Base-by-base conservation (phyloP, 1,140 invertebrate species). In the Anastrepha obliqua region DNA sequence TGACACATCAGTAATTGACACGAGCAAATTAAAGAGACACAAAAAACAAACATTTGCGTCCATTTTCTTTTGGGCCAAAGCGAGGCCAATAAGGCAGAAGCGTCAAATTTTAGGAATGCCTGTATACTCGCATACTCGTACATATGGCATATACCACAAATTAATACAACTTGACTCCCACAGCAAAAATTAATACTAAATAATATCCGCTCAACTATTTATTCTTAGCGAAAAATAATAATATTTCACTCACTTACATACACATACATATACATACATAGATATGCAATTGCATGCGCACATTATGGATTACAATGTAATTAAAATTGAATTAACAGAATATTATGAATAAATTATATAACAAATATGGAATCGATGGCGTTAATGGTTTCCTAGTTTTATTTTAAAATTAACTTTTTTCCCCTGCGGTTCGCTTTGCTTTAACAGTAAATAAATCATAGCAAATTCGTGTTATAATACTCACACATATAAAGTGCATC, bases 281-380 rank as follows among this genome's bases (percentile, higher is more conserved):
- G 8, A 62, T 55, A 55, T 55, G 51, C 7, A 62, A 1, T 17
- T 0, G 13, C 15, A 3, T 62, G 0, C 15, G n/a, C 11, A 2
- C 51, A 81, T 81, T 55, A 81, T 81, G 55, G 47, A 81, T 55
- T 55, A 81, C 74, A 58, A 81, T 81, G 74, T 81, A 81, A 81
- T 81, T 81, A 81, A 81, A 55, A 81, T 81, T 81, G 47, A 47
- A 81, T 81, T 81, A 55, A 55, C 15, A 11, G 17, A 47, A 74
- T 44, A 44, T 74, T 74, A 44, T 47, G 67, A 44, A 74, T 74
- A 74, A 74, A 47, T 74, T 74, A 74, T 44, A 42, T 62, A 8
- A 8, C 17, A 62, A 17, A 62, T 17, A 62, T 62, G 15, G 13
- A 81, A 81, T 81, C 74, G 74, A 58, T 81, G 74, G 42, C 7